phyloP scores from a whole-genome alignment of 1,140 invertebrate species.

The Drosophila sp. region DNA sequence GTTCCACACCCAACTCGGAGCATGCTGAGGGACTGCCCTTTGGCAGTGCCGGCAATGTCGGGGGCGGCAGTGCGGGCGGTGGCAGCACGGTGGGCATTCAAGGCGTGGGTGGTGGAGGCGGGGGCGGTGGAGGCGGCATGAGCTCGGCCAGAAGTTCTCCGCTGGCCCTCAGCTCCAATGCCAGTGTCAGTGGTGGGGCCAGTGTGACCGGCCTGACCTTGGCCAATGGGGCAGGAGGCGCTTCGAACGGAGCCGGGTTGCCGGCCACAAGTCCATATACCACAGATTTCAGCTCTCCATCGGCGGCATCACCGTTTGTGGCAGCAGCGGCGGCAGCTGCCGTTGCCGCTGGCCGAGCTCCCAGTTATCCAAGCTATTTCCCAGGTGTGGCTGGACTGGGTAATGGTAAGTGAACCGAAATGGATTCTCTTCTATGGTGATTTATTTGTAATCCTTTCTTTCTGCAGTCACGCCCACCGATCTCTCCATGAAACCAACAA shows the following conservation, averaged over 20 bases:
- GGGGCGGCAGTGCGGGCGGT: conserved; percentile 55
- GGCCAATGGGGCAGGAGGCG: conserved; percentile 65
- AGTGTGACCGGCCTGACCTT: conserved; percentile 64
- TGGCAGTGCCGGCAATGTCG: conserved; percentile 50
- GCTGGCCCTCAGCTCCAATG: conserved; percentile 78
- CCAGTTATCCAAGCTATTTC: conserved; percentile 79
- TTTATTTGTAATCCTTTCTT: neutral
- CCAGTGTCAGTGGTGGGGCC: conserved; percentile 70
- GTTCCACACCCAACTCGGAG: conserved; percentile 79
- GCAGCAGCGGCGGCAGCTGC: conserved; percentile 74
- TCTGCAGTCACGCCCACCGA: conserved; percentile 77
- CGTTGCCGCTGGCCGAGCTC: conserved; percentile 70
- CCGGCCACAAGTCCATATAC: conserved; percentile 78
- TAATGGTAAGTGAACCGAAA: conserved; percentile 67
- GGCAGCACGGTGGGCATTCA: conserved; percentile 51
- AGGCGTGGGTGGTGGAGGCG: conserved; percentile 42
- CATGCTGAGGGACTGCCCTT: conserved; percentile 68
- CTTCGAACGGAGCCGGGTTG: conserved; percentile 74
- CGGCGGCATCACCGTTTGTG: conserved; percentile 73
- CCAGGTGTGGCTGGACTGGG: conserved; percentile 70
- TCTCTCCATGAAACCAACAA: conserved; percentile 81
- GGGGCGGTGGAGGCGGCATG: conserved; percentile 64
- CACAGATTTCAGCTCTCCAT: conserved; percentile 77
- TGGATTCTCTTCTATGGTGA: neutral
- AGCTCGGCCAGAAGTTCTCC: conserved; percentile 80